These are phyloP conservation scores for Plutomurus gul DNA, from an alignment of 1,140 invertebrate species.

Conservation along the genomic window DNA sequence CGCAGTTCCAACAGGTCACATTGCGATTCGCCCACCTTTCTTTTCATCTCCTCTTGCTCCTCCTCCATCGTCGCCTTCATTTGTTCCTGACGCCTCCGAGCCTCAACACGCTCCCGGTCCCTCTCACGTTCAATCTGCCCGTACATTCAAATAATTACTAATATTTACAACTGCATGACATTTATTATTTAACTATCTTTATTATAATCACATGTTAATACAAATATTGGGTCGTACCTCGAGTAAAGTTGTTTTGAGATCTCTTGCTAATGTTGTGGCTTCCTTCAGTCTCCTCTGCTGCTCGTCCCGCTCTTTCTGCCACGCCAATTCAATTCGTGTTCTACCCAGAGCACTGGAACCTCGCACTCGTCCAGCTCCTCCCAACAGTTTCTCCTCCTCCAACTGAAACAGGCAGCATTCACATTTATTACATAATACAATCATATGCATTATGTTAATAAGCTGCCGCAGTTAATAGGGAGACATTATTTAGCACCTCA, in stretches of 20 bases:
- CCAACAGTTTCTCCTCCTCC: slow-evolving; percentile 79
- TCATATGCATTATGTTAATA: neutral
- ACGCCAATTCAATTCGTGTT: slow-evolving; percentile 87
- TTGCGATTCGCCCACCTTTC: slow-evolving; percentile 69
- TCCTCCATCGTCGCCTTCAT: slow-evolving; percentile 81
- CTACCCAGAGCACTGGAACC: slow-evolving; percentile 82
- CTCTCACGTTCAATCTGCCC: slow-evolving; percentile 80
- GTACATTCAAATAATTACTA: slow-evolving; percentile 48
- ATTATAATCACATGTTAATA: neutral
- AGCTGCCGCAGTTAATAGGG: neutral
- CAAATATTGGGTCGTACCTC: slow-evolving; percentile 69
- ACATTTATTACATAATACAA: neutral
- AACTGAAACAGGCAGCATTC: slow-evolving; percentile 60
- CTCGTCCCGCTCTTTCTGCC: slow-evolving; percentile 93
- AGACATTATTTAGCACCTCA: slow-evolving; percentile 67
- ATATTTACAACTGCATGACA: too few species aligned
- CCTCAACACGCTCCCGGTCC: slow-evolving; percentile 84
- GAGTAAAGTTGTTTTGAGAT: slow-evolving; percentile 82
- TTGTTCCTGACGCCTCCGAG: slow-evolving; percentile 81
- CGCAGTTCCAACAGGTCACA: slow-evolving; percentile 79
- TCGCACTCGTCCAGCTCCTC: slow-evolving; percentile 66
- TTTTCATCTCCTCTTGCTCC: slow-evolving; percentile 84
- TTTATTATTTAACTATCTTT: too few species aligned
- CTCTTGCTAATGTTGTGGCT: slow-evolving; percentile 85
- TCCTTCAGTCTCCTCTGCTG: slow-evolving; percentile 87